phyloP scores from a whole-genome alignment of 2,797 vertebrate genomes.

The Acanthiza pusilla region DNA sequence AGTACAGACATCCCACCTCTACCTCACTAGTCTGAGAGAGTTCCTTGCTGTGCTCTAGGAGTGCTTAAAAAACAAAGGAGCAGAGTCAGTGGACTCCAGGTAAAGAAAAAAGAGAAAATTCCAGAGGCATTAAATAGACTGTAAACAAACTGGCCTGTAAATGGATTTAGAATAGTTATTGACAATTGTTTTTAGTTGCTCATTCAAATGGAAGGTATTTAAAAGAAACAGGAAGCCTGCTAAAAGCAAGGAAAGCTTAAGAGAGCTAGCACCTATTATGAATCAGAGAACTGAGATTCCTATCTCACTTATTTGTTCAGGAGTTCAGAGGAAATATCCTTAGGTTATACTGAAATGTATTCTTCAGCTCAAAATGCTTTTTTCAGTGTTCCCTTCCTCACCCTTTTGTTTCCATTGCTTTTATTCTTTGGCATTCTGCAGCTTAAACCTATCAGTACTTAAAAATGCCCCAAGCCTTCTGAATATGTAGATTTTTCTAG shows the following conservation, averaged over 20 bases:
- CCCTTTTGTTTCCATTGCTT: neutral
- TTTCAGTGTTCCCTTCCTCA: neutral
- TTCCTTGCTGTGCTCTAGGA: neutral
- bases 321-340: slow-evolving; percentile 9
- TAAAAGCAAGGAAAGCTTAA: slow-evolving; percentile 42
- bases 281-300: slow-evolving; percentile 15
- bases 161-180: neutral
- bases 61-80: neutral
- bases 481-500: neutral
- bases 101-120: neutral
- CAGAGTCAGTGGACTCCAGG: neutral
- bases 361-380: neutral
- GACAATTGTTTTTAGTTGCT: slow-evolving; percentile 37
- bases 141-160: neutral
- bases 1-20: neutral
- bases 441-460: neutral
- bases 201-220: neutral
- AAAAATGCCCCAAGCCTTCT: neutral
- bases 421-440: neutral
- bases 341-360: neutral
- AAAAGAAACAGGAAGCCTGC: slow-evolving; percentile 53
- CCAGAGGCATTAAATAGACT: neutral
- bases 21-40: neutral
- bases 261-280: slow-evolving; percentile 13
- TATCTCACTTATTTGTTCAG: slow-evolving; percentile 32